phyloP scores from a whole-genome alignment of 2,113 vertebrate species.

The Pseudorectes ferrugineus region DNA sequence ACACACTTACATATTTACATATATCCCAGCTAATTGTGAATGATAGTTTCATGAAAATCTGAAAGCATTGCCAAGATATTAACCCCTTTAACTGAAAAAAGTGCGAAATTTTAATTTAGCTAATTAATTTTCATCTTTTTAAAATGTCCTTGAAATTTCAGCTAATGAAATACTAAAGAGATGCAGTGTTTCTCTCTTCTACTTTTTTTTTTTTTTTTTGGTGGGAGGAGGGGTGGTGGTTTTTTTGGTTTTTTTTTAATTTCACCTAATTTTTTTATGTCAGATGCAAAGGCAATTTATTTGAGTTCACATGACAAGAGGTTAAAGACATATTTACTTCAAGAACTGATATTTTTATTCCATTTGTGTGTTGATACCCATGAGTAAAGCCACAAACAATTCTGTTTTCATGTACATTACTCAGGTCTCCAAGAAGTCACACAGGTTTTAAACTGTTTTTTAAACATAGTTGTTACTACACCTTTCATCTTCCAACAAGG shows the following conservation, averaged over 20 bases:
- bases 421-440: neutral
- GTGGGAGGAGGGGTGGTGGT: too few species aligned
- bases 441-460: neutral
- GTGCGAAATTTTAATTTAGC: neutral
- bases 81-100: neutral
- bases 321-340: neutral
- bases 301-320: neutral
- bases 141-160: neutral
- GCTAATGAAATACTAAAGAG: neutral
- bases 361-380: neutral
- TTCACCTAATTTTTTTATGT: neutral
- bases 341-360: neutral
- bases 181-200: neutral
- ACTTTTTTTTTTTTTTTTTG: too few species aligned
- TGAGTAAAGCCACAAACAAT: neutral
- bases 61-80: neutral
- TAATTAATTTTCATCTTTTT: neutral
- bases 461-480: neutral
- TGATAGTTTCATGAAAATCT: neutral
- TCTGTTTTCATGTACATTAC: neutral
- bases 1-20: neutral
- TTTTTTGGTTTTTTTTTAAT: neutral
- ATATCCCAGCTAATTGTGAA: neutral
- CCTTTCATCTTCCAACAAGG: fast-evolving
- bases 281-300: neutral